Conservation (phyloP, 2,113 vertebrate species). For the Rhea americana region DNA sequence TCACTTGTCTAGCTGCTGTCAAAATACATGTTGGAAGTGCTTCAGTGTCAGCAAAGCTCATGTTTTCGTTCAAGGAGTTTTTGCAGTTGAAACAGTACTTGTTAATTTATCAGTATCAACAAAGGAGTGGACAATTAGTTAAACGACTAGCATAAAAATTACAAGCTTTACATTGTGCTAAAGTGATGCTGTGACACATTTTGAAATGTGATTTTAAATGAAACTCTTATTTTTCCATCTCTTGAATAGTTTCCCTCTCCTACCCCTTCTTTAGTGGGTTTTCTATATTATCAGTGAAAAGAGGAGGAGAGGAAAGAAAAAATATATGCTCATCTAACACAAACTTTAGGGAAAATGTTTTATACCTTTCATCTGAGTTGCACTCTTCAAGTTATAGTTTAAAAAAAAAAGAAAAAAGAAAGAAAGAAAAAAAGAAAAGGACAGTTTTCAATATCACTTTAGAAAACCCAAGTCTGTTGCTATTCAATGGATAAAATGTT, state of each 20-base stretch:
- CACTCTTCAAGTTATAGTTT: background rate
- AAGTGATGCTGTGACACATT: background rate
- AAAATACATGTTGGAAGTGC: too few relatives aligned
- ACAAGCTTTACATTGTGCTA: background rate
- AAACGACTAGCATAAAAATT: background rate
- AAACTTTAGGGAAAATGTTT: background rate
- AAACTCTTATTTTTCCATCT: background rate
- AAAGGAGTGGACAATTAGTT: background rate
- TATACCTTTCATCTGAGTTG: background rate
- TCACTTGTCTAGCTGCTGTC: too few relatives aligned
- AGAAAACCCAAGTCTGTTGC: rapidly evolving
- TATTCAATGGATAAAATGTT: background rate
- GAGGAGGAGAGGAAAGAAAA: background rate
- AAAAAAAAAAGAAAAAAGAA: too few relatives aligned
- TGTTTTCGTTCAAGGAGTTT: background rate
- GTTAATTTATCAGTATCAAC: background rate
- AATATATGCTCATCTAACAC: background rate
- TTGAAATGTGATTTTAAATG: background rate
- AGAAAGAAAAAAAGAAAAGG: background rate
- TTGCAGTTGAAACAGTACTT: background rate
- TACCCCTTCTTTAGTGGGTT: background rate
- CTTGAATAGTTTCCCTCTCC: background rate
- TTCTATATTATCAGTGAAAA: background rate
- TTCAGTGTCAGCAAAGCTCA: too few relatives aligned
- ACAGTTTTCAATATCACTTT: background rate